Base-by-base conservation (phyloP, 2,797 vertebrate genomes). In the Netta rufina region DNA sequence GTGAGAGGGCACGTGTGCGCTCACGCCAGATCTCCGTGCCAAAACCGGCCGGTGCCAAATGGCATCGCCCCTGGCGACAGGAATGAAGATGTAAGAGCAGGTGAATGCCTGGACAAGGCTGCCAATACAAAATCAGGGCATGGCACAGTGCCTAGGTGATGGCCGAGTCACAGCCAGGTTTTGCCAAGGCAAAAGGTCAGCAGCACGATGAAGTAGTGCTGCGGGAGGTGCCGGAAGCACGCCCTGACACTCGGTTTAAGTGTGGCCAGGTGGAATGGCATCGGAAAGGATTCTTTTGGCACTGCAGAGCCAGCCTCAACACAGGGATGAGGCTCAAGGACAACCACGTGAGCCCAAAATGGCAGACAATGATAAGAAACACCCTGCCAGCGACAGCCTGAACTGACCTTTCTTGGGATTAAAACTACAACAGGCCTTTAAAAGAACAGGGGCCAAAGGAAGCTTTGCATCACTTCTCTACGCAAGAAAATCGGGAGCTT, bases 151-250 rank as follows among this genome's bases (percentile, higher is more conserved):
- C 90, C 90, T 19, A 69, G 72, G 51, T 8, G 33, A 87, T n/a
- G 81, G 84, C 84, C 84, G 64, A 90, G 47, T 30, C 45, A 51
- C 0, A 1, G 58, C 33, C 76, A 39, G 33, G 17, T 7, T 28
- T 60, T 47, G 77, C 86, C 67, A 96, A 90, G 27, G 65, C 73
- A 71, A 64, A 92, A 30, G 58, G 79, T 32, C 86, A 88, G 49
- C 25, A 36, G 61, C 61, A 69, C 0, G 0, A 39, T 62, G 80
- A 81, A 43, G 43, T 36, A 43, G 10, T 30, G 53, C 69, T 76
- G 27, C 25, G 14, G 53, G 38, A 65, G n/a, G 13, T 72, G 51
- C 13, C 64, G 53, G 60, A 88, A 53, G 36, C 57, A 77, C 39
- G 2, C 25, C 13, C 6, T 0, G 0, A 38, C 25, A 22, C 47